Conservation (phyloP, 2,797 vertebrate species). For the Nyctalus aviator region DNA sequence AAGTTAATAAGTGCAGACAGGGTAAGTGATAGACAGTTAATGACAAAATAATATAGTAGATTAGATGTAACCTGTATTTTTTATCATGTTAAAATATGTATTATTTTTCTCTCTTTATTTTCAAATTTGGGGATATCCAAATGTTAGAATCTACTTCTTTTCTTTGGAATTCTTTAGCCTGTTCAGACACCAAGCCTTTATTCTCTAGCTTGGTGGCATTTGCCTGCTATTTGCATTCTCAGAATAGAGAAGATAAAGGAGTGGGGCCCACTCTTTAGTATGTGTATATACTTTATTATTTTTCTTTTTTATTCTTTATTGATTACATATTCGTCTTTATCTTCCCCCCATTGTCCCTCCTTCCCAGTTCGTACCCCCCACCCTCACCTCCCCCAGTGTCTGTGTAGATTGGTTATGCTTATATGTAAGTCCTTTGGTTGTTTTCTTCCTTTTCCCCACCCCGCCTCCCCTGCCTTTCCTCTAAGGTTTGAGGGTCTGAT, state of each 20-base stretch:
- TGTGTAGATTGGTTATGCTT: no score
- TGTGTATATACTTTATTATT: neutral
- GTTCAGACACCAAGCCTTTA: neutral
- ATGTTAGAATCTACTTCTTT: neutral
- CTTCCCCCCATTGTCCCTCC: no score
- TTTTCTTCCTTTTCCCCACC: no score
- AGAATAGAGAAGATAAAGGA: neutral
- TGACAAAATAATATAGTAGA: neutral
- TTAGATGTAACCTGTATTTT: constrained; percentile 3
- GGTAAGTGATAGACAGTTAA: neutral
- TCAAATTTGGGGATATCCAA: neutral
- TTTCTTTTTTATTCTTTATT: no score
- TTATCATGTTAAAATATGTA: constrained; percentile 18
- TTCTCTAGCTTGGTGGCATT: neutral
- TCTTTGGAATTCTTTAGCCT: neutral
- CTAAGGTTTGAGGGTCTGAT: no score
- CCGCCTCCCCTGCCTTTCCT: no score
- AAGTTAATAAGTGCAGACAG: constrained; percentile 36
- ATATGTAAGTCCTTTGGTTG: no score
- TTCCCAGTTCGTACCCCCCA: no score
- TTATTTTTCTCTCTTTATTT: constrained; percentile 8
- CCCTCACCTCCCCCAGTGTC: no score
- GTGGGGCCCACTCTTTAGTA: neutral
- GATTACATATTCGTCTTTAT: no score
- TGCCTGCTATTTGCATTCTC: neutral